A percentile compares a stretch with the other conserved stretches of the same genome.
These are phyloP conservation scores for Nycticorax nycticorax DNA, from an alignment of 2,113 vertebrate species.

Conservation along the genomic window DNA sequence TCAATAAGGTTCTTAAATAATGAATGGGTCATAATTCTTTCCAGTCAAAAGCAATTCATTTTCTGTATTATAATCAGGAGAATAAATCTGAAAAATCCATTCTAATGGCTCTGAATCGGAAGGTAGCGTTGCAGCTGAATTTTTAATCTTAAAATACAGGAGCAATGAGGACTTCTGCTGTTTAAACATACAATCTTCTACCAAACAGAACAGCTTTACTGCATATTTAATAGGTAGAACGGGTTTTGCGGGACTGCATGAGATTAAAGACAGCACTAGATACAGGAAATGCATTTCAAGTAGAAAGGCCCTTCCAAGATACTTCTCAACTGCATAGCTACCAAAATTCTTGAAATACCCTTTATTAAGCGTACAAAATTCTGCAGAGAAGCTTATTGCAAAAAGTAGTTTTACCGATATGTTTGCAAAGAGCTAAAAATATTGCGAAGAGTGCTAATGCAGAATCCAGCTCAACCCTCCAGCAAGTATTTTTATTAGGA, in stretches of 20 bases:
- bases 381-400: neutral
- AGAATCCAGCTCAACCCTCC: neutral
- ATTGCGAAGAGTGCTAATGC: neutral
- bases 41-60: constrained; percentile 62
- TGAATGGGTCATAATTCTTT: constrained; percentile 45
- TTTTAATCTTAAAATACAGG: constrained; percentile 42
- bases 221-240: constrained; percentile 49
- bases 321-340: neutral
- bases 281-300: constrained; percentile 33
- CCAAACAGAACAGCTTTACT: constrained; percentile 47
- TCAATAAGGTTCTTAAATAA: constrained; percentile 53
- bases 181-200: constrained; percentile 37
- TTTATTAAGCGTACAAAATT: neutral
- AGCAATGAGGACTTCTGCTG: neutral
- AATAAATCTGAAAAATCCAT: constrained; percentile 53
- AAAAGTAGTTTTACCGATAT: neutral
- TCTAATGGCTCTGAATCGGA: constrained; percentile 12
- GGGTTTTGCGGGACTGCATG: neutral
- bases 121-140: constrained; percentile 15
- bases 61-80: constrained; percentile 52
- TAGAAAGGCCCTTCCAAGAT: constrained; percentile 4
- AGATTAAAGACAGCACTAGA: constrained; percentile 33
- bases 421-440: neutral
- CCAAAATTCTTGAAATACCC: neutral
- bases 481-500: neutral